Evolutionary conservation across 2,113 vertebrate genomes (phyloP).

Genomic region (Formicarius rufipectus): DNA sequence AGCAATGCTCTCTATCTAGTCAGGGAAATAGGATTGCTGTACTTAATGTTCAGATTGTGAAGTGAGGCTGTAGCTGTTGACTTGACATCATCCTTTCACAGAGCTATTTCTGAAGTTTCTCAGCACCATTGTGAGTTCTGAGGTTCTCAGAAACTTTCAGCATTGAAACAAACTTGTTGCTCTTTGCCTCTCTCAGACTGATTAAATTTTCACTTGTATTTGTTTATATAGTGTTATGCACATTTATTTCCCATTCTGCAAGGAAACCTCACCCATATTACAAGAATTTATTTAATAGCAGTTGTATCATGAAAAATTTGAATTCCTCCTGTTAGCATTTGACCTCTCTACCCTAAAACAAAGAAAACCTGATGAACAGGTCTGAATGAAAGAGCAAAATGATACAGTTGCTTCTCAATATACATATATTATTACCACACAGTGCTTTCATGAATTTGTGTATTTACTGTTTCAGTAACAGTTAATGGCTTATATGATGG

Average conservation of each 20-base stretch:
- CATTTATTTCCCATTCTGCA: not conserved
- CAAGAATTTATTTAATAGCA: not conserved
- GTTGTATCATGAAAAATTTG: not conserved
- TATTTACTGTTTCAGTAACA: not conserved
- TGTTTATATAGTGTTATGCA: slow-evolving; percentile 10
- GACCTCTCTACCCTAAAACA: not conserved
- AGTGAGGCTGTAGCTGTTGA: slow-evolving; percentile 54
- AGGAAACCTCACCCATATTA: not conserved
- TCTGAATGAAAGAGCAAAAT: not conserved
- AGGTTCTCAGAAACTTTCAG: slow-evolving; percentile 13
- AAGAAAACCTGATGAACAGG: not conserved
- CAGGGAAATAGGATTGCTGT: not conserved
- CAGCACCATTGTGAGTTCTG: not conserved
- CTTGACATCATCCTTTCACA: slow-evolving; percentile 55
- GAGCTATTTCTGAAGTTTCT: slow-evolving; percentile 66
- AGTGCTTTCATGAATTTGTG: not conserved
- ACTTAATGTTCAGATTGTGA: slow-evolving; percentile 62
- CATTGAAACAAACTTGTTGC: not conserved
- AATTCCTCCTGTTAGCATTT: not conserved
- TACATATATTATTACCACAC: not conserved
- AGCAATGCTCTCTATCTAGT: not conserved
- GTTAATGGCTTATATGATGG: not conserved
- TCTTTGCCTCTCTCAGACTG: not conserved
- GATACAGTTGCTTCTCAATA: not conserved
- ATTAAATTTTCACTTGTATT: slow-evolving; percentile 13